Evolutionary conservation across 2,113 vertebrate genomes (phyloP), one percentile per base, ranked within the genome.

Genomic region (Dasyprocta punctata): DNA sequence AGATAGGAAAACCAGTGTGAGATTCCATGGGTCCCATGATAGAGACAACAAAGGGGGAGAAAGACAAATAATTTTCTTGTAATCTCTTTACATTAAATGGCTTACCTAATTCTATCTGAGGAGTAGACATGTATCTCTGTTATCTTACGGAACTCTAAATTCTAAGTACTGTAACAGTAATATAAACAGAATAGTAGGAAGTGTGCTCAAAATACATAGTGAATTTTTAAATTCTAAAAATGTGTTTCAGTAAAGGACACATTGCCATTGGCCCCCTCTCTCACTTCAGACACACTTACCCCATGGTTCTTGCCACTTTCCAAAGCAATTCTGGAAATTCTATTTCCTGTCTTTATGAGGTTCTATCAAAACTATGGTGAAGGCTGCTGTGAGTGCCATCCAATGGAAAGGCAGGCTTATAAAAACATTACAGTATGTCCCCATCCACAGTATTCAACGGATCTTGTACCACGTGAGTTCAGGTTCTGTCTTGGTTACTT

Each of bases 41-140:
- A 87, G 38, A 49, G 12, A 90, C 5, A 16, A 63, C 30, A 92
- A 90, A 88, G 13, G 47, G 20, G 41, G 9, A 75, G 3, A 56
- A 28, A 14, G 22, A 5, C 7, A 82, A 38, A n/a, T 78, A 19
- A 10, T 52, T 63, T 44, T 36, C 24, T 56, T 11, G 33, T 82
- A 11, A 82, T 94, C 56, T 92, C 86, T 90, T 95, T 52, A 71
- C 38, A 89, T 8, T 63, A 41, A 90, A 58, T 19, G 14, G 13
- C 61, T 90, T 52, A 7, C 22, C 20, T 44, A 90, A 47, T 60
- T 92, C 47, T 19, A 19, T 19, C 54, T 90, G 24, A 28, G 20
- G 61, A 56, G 33, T 38, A 65, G 69, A 54, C 8, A 0, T n/a
- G 7, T 61, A 17, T 49, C 19, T 89, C 30, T 73, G 67, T 89